Conservation (phyloP, 2,797 vertebrate species). For the Neostethus bicornis region DNA sequence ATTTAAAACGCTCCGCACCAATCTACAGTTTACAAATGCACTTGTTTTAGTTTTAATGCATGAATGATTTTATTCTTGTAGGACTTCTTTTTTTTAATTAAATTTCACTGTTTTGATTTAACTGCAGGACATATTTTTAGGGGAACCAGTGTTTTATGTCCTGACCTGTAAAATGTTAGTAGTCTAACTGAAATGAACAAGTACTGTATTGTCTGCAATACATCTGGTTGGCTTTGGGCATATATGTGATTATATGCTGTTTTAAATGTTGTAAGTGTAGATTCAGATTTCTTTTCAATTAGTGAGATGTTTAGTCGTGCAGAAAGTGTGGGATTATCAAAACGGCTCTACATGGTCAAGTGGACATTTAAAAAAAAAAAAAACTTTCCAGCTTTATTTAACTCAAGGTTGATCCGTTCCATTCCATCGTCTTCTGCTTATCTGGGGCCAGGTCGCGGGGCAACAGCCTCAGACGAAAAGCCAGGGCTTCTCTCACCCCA, state of each 20-base stretch:
- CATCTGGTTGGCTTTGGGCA: slow-evolving; percentile 1
- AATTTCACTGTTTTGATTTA: no score
- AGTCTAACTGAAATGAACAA: no score
- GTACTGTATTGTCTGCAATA: not conserved
- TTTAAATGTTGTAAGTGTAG: slow-evolving; percentile 9
- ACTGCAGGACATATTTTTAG: slow-evolving; percentile 18
- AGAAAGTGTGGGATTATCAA: slow-evolving; percentile 34
- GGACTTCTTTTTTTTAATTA: slow-evolving; percentile 54
- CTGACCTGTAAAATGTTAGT: no score
- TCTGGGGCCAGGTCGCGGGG: no score
- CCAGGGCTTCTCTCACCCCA: no score
- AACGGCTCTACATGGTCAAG: slow-evolving; percentile 34
- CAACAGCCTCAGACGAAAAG: no score
- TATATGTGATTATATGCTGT: not conserved
- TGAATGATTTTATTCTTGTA: slow-evolving; percentile 44
- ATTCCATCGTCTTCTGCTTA: no score
- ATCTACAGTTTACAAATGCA: slow-evolving; percentile 35
- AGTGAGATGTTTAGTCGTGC: slow-evolving; percentile 28
- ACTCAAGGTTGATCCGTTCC: slow-evolving; percentile 27
- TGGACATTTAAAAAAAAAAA: slow-evolving; percentile 19
- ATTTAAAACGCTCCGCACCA: slow-evolving; percentile 55
- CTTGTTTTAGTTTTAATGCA: slow-evolving; percentile 32
- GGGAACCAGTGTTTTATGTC: slow-evolving; percentile 23
- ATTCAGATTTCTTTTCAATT: slow-evolving; percentile 24
- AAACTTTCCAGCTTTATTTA: slow-evolving; percentile 22